A percentile compares a stretch with the other conserved stretches of the same genome.
phyloP scores from a whole-genome alignment of 2,113 vertebrate species.

The Pyrgilauda ruficollis region DNA sequence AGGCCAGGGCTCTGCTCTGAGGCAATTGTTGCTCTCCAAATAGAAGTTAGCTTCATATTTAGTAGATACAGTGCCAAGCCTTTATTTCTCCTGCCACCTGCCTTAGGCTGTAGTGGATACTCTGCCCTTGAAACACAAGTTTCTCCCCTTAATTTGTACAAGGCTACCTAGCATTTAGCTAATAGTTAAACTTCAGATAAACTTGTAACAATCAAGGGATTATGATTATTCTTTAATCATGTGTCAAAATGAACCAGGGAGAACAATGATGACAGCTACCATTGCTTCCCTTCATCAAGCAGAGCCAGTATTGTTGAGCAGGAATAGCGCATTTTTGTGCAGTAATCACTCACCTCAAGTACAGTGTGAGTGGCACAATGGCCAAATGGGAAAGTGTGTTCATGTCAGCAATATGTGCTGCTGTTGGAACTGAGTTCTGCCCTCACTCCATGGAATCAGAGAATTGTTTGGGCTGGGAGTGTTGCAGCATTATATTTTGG shows the following conservation, averaged over 20 bases:
- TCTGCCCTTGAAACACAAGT: neutral
- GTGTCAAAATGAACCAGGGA: neutral
- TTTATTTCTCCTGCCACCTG: neutral
- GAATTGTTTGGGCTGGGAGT: neutral
- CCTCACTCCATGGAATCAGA: neutral
- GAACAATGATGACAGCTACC: neutral
- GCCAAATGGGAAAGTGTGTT: neutral
- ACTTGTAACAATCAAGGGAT: neutral
- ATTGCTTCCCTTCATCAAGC: neutral
- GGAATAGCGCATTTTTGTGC: neutral
- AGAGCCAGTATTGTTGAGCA: neutral
- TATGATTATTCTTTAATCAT: neutral
- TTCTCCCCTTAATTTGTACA: neutral
- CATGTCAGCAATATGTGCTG: neutral
- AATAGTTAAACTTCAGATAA: neutral
- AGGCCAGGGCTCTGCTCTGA: neutral
- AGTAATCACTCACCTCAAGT: neutral
- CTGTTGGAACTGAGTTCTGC: neutral
- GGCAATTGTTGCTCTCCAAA: neutral
- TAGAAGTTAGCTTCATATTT: neutral
- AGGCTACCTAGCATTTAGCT: neutral
- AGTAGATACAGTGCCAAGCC: neutral
- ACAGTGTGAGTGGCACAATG: neutral
- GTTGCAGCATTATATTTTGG: no score
- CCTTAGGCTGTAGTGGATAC: neutral